Base-by-base conservation (phyloP, 1,140 invertebrate species). In the Philopotamus ludificatus region DNA sequence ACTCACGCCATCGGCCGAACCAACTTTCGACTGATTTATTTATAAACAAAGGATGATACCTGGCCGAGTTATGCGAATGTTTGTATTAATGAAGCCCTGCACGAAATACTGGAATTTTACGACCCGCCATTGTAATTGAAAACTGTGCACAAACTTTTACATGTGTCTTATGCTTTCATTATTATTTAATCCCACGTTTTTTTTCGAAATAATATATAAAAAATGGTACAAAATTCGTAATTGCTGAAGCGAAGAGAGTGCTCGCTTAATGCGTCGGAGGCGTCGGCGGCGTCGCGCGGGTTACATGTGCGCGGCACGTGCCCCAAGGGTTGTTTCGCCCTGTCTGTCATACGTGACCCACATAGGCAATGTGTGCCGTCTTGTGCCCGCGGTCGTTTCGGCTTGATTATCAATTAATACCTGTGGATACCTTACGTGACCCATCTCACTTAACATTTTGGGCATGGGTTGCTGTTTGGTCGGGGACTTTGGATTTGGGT, bases 1-100 rank as follows among this genome's bases (percentile, higher is more conserved):
- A 45, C 65, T 61, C 26, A 54, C 25, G 10, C 3, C 47, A 47
- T 25, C 28, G 55, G 22, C n/a, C n/a, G n/a, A n/a, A n/a, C 25
- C 64, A 68, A 67, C 60, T 68, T 68, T 54, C 39, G n/a, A n/a
- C 47, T 68, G 66, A 68, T 68, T 68, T 68, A 68, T 68, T 57
- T 39, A 28, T 57, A 57, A 57, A 57, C 54, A 57, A 57, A 57
- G 12, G 4, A 34, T 34, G 28, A 34, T 34, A 34, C n/a, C n/a
- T n/a, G n/a, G n/a, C n/a, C n/a, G n/a, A n/a, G n/a, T n/a, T n/a
- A n/a, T n/a, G n/a, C n/a, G n/a, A n/a, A n/a, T n/a, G n/a, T n/a
- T n/a, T n/a, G n/a, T n/a, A n/a, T n/a, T n/a, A n/a, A n/a, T n/a
- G n/a, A n/a, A n/a, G n/a, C n/a, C n/a, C n/a, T n/a, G n/a, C n/a